Evolutionary conservation across 1,140 invertebrate genomes (phyloP), one percentile per base, ranked within the genome.

Genomic region (Drosophila gunungcola): DNA sequence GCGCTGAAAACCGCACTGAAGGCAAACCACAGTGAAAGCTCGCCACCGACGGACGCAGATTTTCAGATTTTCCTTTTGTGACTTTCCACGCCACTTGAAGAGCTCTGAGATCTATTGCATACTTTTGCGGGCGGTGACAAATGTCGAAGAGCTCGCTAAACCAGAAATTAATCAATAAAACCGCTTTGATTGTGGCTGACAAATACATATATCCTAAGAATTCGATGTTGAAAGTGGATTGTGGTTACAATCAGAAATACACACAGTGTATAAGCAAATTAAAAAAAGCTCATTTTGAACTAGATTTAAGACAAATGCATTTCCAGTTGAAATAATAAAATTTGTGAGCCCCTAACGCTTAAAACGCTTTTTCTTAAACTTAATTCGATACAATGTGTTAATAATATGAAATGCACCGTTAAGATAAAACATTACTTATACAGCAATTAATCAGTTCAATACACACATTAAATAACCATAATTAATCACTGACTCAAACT

Each of bases 1-100:
- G 39, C 39, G n/a, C 39, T 16, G 3, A 56, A 56, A 56, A 43
- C 54, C 41, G 54, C 54, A 56, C 41, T 11, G 39, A 56, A 32
- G 13, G 39, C 41, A 43, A 56, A 21, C 54, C 54, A 56, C 54
- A 56, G 39, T 56, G 39, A 56, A 56, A 43, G 39, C 54, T 16
- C 4, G n/a, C 54, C 39, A 32, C 54, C 43, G 39, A 43, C 13
- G 39, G n/a, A 56, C 53, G n/a, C 34, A 3, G 27, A 13, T 12
- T 11, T 9, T 11, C 29, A 3, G 53, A 42, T 42, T 55, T 41
- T 11, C 38, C 25, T 21, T 41, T 55, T 13, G 38, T 10, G 27
- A 43, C 16, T 42, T 56, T 32, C 39, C 54, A 39, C 25, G 25
- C n/a, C 36, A 55, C 53, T 29, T 42, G 38, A 16, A 29, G 13